Percentiles rank a stretch among this genome's conserved stretches.
phyloP scores from a whole-genome alignment of 2,888 invertebrate species.

The Mythimna pallens region DNA sequence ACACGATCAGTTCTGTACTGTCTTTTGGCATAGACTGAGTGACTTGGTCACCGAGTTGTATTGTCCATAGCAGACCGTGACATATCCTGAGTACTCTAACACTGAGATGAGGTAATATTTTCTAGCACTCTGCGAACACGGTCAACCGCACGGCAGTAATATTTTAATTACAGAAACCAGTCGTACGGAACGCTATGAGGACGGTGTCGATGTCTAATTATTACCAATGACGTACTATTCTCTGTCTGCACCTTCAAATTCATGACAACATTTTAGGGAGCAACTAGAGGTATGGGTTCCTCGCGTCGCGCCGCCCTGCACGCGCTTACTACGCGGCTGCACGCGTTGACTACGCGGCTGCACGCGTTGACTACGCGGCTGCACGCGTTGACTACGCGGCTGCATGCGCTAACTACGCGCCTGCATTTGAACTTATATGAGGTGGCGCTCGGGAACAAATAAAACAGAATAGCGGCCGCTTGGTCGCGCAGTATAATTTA shows the following conservation, averaged over 20 bases:
- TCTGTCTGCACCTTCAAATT: background rate
- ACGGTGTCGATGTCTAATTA: background rate
- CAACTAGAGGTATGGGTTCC: background rate
- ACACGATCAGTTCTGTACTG: constrained; percentile 71
- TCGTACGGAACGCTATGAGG: background rate
- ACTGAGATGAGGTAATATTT: background rate
- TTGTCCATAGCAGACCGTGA: constrained; percentile 12
- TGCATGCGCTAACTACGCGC: background rate
- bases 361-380: background rate
- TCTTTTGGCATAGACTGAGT: constrained; percentile 65
- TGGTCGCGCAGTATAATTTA: background rate
- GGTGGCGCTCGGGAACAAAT: background rate
- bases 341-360: background rate
- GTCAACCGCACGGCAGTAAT: background rate
- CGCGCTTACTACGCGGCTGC: background rate
- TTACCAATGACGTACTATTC: no score
- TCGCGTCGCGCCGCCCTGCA: background rate
- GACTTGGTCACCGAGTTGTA: constrained; percentile 32
- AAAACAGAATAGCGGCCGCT: background rate
- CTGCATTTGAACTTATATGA: background rate
- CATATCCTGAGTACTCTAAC: background rate
- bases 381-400: no score
- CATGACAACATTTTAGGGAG: background rate
- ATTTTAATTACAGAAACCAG: background rate
- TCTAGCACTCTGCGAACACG: background rate